A percentile compares a stretch with the other conserved stretches of the same genome.
phyloP scores from a whole-genome alignment of 2,888 invertebrate species.

The Drosophila cyrtoloma region DNA sequence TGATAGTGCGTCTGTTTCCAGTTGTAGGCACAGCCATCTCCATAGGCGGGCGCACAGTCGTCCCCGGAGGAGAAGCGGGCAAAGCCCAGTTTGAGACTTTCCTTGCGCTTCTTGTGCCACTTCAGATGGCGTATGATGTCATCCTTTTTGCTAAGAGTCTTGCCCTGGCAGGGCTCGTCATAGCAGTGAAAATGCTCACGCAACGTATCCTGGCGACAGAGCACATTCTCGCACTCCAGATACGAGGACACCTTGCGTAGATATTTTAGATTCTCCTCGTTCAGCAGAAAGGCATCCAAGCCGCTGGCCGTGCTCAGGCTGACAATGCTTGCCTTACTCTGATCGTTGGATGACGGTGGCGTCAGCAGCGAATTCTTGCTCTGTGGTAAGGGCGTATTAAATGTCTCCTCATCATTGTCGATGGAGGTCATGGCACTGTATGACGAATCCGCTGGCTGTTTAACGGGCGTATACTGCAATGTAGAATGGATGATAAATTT shows the following conservation, averaged over 20 bases:
- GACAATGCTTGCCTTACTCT: conserved; percentile 57
- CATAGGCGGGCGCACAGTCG: conserved; percentile 95
- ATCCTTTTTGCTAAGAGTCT: conserved; percentile 98
- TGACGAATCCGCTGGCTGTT: conserved; percentile 75
- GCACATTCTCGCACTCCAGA: conserved; percentile 84
- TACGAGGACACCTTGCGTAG: conserved; percentile 84
- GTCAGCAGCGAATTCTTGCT: conserved; percentile 74
- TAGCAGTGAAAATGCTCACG: conserved; percentile 97
- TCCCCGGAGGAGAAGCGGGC: conserved; percentile 96
- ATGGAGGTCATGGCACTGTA: conserved; percentile 50
- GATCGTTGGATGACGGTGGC: conserved; percentile 81
- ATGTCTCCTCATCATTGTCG: conserved; percentile 44
- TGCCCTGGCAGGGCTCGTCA: conserved; percentile 88
- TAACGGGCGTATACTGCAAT: conserved; percentile 79
- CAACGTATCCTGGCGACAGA: conserved; percentile 84
- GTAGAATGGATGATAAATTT: background rate
- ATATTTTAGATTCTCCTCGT: conserved; percentile 83
- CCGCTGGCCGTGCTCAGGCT: conserved; percentile 66
- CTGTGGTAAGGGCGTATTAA: conserved; percentile 69
- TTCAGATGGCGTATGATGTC: conserved; percentile 99
- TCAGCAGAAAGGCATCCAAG: conserved; percentile 79
- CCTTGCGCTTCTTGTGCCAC: conserved; percentile 99
- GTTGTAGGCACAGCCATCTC: conserved; percentile 93
- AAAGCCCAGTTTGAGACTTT: conserved; percentile 95
- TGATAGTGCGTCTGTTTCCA: conserved; percentile 89